Evolutionary conservation across 2,888 invertebrate genomes (phyloP).

Genomic region (Papilio gigon): DNA sequence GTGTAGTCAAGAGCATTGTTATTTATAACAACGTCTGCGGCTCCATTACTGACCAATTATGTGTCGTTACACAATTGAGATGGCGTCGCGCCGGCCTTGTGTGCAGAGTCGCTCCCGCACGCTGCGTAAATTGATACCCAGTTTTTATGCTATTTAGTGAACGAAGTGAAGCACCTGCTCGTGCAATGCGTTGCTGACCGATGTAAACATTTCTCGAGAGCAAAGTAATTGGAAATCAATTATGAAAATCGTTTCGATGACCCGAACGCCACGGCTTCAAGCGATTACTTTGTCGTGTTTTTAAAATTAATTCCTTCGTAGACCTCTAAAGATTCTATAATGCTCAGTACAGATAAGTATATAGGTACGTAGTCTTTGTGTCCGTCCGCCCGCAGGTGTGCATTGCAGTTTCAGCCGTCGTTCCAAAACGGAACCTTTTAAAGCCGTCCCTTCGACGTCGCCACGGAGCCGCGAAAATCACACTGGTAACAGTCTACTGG

Average conservation of each 20-base stretch:
- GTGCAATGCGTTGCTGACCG: too few species aligned
- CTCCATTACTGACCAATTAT: slow-evolving; percentile 10
- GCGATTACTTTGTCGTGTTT: too few species aligned
- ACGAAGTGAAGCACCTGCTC: neutral
- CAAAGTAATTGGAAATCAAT: too few species aligned
- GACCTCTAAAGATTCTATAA: too few species aligned
- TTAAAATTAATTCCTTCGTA: too few species aligned
- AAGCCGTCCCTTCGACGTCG: slow-evolving; percentile 18
- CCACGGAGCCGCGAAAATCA: neutral
- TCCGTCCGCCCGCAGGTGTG: slow-evolving; percentile 7
- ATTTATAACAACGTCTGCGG: slow-evolving; percentile 1
- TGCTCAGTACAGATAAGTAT: neutral
- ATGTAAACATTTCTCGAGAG: too few species aligned
- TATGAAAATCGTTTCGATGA: too few species aligned
- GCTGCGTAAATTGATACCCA: neutral
- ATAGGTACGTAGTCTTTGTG: neutral
- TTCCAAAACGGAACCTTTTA: slow-evolving; percentile 23
- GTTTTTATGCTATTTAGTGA: neutral
- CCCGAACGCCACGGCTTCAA: too few species aligned
- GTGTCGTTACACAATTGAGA: slow-evolving; percentile 10
- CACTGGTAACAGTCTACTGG: neutral
- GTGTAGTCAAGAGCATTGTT: neutral
- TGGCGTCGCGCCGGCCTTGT: slow-evolving; percentile 1
- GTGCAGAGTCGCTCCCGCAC: neutral
- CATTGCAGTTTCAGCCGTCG: slow-evolving; percentile 16